These are phyloP conservation scores for Sepiola atlantica DNA, from an alignment of 2,888 invertebrate species.

Conservation along the genomic window DNA sequence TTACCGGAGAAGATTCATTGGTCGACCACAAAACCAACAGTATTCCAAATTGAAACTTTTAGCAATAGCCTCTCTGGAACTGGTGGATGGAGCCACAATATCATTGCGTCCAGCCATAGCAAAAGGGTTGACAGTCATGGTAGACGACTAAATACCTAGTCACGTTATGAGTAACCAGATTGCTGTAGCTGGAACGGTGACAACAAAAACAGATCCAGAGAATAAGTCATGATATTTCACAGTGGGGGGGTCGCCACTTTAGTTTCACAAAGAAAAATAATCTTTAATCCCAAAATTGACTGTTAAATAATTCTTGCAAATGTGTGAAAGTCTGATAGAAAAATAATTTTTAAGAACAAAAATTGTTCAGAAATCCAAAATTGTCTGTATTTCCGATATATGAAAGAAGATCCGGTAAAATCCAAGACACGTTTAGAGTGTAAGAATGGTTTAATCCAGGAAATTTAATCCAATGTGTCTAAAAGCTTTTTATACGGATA, in stretches of 20 bases:
- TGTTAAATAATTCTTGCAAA: background rate
- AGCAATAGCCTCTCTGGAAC: conserved; percentile 57
- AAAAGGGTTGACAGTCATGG: background rate
- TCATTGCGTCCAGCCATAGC: conserved; percentile 42
- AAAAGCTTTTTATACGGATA: background rate
- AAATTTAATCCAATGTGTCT: background rate
- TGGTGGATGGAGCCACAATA: conserved; percentile 37
- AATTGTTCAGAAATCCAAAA: background rate
- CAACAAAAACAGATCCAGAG: background rate
- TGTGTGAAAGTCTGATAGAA: background rate
- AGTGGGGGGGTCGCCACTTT: background rate
- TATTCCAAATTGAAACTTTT: conserved; percentile 66
- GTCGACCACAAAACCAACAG: conserved; percentile 69
- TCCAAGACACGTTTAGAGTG: background rate
- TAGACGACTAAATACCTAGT: background rate
- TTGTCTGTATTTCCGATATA: background rate
- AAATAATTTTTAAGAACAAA: background rate
- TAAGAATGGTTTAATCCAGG: background rate
- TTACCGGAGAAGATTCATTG: conserved; percentile 62
- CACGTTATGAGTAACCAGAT: background rate
- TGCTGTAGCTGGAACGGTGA: conserved; percentile 4
- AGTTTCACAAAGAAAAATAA: background rate
- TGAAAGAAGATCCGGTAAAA: background rate
- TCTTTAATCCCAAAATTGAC: background rate
- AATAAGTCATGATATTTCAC: background rate